Conservation (phyloP, 2,888 invertebrate species). For the Cephus nigrinus region DNA sequence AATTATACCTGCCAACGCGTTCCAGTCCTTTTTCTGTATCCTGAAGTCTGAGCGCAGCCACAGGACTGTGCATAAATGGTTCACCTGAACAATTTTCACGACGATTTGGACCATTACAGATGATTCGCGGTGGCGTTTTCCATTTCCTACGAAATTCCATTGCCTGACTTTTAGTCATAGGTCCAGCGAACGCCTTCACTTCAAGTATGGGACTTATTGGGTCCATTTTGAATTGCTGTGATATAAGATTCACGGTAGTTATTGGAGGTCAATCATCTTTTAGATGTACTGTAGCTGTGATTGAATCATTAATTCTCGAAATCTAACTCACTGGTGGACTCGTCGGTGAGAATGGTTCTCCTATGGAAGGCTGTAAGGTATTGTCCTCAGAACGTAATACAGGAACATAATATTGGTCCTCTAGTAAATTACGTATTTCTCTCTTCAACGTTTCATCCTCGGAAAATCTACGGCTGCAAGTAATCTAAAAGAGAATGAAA, state of each 20-base stretch:
- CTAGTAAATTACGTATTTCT: conserved; percentile 74
- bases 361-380: conserved; percentile 80
- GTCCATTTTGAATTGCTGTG: conserved; percentile 74
- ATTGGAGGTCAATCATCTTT: neutral
- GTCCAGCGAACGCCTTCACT: conserved; percentile 90
- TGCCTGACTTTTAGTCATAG: conserved; percentile 84
- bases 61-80: conserved; percentile 21
- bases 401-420: conserved; percentile 88
- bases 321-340: conserved; percentile 73
- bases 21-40: conserved; percentile 93
- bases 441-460: conserved; percentile 64
- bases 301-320: neutral
- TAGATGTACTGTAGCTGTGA: neutral
- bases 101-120: conserved; percentile 36
- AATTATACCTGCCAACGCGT: conserved; percentile 76
- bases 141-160: conserved; percentile 79
- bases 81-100: conserved; percentile 27
- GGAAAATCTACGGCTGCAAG: conserved; percentile 75
- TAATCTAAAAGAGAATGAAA: conserved; percentile 71
- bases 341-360: conserved; percentile 81
- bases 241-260: conserved; percentile 18
- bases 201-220: conserved; percentile 78
- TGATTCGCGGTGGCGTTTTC: conserved; percentile 82
- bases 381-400: conserved; percentile 84
- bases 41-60: conserved; percentile 66